Evolutionary conservation across 2,888 invertebrate species (phyloP), one percentile per base, ranked within the genome.

Genomic region (Zhuqinia jingwanae): DNA sequence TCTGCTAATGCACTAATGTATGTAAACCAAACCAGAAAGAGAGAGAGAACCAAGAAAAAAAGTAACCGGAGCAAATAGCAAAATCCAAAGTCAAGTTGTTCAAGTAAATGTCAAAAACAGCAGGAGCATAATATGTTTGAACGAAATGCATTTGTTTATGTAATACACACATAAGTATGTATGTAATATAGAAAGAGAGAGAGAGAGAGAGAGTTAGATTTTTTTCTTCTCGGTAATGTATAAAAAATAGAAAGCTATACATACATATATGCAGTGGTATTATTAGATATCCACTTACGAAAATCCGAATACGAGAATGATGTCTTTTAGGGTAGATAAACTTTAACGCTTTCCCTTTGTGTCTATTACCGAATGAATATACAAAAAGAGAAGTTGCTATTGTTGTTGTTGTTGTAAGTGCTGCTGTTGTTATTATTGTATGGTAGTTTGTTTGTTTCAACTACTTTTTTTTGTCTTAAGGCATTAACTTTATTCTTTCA

Each of bases 81-180:
- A 77, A 65, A 83, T 65, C 83, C 53, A 83, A 77, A 83, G 83
- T 83, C 76, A 83, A 83, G 60, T 83, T 83, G 83, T 83, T 83
- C 53, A 47, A 76, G 76, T 53, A 83, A 83, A 83, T 76, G 83
- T 83, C 83, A 83, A 83, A 83, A 83, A 77, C 83, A 83, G 83
- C 83, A 83, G 83, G 83, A 27, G 83, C 83, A 76, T 83, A 83
- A 83, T 83, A 83, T 83, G 76, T 76, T 83, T 47, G 36, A 83
- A 58, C 47, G 42, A 75, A 75, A 27, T 82, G 75, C 75, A 82
- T 63, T 82, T 82, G 82, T 75, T 82, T 82, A 82, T 53, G 20
- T 17, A 68, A 70, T 20, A 20, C 2, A 25, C 6, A 6, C 1
- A 42, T 70, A 22, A 22, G 6, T 47, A 22, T 22, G 13, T 17